Evolutionary conservation across 2,888 invertebrate genomes (phyloP).

Genomic region (Calephelis perditalis): DNA sequence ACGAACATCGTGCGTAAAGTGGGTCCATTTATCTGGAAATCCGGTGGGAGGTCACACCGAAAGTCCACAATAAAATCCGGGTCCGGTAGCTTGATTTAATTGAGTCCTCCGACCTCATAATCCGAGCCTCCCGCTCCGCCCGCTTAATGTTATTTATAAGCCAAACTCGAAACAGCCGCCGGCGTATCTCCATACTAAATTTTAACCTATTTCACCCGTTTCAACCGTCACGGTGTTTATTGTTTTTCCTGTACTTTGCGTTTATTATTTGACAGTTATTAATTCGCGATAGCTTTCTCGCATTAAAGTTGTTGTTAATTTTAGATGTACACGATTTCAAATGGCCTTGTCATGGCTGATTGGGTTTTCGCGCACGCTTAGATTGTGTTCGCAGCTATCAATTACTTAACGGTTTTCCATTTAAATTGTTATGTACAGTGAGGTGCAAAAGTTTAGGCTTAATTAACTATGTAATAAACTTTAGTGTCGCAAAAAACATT

Average conservation of each 20-base stretch:
- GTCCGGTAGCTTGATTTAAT: slow-evolving; percentile 74
- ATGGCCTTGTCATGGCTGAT: slow-evolving; percentile 65
- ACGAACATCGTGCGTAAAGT: slow-evolving; percentile 56
- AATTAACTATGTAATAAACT: no score
- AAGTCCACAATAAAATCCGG: slow-evolving; percentile 73
- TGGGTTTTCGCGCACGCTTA: slow-evolving; percentile 55
- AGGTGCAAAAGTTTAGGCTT: no score
- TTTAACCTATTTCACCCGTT: slow-evolving; percentile 52
- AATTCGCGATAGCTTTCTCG: slow-evolving; percentile 67
- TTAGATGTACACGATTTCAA: slow-evolving; percentile 69
- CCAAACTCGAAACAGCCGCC: slow-evolving; percentile 50
- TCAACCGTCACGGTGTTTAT: slow-evolving; percentile 39
- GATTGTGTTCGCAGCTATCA: slow-evolving; percentile 56
- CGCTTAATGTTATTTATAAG: slow-evolving; percentile 75
- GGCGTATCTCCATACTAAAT: slow-evolving; percentile 41
- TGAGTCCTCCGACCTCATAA: slow-evolving; percentile 77
- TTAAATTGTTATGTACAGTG: slow-evolving; percentile 58
- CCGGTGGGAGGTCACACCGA: slow-evolving; percentile 68
- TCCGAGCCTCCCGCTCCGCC: slow-evolving; percentile 61
- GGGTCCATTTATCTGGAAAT: slow-evolving; percentile 68
- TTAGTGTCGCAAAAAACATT: no score
- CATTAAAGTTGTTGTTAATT: slow-evolving; percentile 74
- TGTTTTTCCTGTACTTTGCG: slow-evolving; percentile 58
- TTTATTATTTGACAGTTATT: slow-evolving; percentile 51
- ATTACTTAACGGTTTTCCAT: slow-evolving; percentile 52